Percentiles rank a stretch among this genome's conserved stretches.
Conservation (phyloP, 2,797 vertebrate species). For the Tokudaia muenninki region DNA sequence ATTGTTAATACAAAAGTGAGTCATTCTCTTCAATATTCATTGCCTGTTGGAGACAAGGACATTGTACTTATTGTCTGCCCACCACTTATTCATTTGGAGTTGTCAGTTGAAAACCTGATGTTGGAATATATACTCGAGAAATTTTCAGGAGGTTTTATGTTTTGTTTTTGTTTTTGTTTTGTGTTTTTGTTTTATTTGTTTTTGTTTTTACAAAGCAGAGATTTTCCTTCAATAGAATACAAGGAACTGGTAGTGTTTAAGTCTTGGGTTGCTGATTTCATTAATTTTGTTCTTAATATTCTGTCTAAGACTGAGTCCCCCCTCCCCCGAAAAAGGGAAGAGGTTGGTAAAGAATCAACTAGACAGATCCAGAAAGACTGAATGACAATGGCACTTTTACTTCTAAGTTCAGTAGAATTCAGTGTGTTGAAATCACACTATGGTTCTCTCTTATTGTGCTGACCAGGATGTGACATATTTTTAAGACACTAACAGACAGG, state of each 20-base stretch:
- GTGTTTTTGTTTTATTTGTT: too few relatives aligned
- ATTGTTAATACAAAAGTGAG: background rate
- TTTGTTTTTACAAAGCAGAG: background rate
- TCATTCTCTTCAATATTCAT: background rate
- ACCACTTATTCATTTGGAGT: background rate
- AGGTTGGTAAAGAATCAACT: background rate
- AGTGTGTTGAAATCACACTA: background rate
- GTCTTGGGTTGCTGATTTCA: background rate
- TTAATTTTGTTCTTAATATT: background rate
- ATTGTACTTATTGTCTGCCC: fast-evolving
- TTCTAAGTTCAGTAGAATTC: background rate
- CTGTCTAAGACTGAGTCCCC: background rate
- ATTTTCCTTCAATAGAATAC: background rate
- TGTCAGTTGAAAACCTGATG: background rate
- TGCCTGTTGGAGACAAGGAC: background rate
- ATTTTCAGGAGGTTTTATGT: background rate
- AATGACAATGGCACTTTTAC: background rate
- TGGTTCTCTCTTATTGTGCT: background rate
- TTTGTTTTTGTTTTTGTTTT: too few relatives aligned
- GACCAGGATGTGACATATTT: fast-evolving
- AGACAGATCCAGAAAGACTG: background rate
- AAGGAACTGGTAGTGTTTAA: background rate
- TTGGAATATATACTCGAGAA: background rate
- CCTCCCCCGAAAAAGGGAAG: too few relatives aligned
- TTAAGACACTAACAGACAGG: fast-evolving